A percentile compares a stretch with the other conserved stretches of the same genome.
Evolutionary conservation across 2,888 invertebrate species (phyloP).

Genomic region (Aproaerema taeniolella): DNA sequence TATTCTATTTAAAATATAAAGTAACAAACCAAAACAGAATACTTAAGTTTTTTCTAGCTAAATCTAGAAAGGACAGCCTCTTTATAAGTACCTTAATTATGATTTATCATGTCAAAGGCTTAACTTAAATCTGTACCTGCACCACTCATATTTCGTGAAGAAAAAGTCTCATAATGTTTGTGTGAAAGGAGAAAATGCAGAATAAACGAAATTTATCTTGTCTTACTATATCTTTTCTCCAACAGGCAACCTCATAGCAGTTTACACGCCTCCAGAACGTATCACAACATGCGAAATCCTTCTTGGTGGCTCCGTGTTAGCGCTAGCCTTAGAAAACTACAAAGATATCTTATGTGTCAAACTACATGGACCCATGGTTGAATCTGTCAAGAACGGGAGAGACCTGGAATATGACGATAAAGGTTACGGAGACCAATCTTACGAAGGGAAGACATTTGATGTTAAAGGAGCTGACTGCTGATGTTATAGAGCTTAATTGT

Average conservation of each 20-base stretch:
- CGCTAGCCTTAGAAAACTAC: conserved; percentile 82
- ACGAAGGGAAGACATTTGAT: conserved; percentile 69
- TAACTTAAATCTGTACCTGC: too few species aligned
- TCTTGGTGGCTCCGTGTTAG: conserved; percentile 83
- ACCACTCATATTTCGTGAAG: too few species aligned
- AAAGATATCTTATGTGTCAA: conserved; percentile 81
- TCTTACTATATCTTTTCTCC: too few species aligned
- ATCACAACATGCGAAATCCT: conserved; percentile 88
- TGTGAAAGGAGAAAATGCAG: too few species aligned
- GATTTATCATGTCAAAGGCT: too few species aligned
- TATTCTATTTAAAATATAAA: too few species aligned
- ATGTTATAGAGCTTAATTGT: conserved; percentile 32
- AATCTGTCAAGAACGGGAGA: conserved; percentile 47
- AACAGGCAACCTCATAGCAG: conserved; percentile 86
- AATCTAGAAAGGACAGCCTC: too few species aligned
- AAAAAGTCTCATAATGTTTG: too few species aligned
- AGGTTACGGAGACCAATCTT: conserved; percentile 48
- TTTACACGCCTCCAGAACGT: conserved; percentile 85
- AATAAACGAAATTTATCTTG: too few species aligned
- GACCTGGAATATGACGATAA: conserved; percentile 76
- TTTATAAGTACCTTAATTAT: too few species aligned
- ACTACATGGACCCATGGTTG: conserved; percentile 60
- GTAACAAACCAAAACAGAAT: too few species aligned
- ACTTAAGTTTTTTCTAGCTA: too few species aligned
- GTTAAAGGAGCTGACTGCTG: conserved; percentile 66